Evolutionary conservation across 1,140 invertebrate genomes (phyloP), one percentile per base, ranked within the genome.

Genomic region (Atta colombica): DNA sequence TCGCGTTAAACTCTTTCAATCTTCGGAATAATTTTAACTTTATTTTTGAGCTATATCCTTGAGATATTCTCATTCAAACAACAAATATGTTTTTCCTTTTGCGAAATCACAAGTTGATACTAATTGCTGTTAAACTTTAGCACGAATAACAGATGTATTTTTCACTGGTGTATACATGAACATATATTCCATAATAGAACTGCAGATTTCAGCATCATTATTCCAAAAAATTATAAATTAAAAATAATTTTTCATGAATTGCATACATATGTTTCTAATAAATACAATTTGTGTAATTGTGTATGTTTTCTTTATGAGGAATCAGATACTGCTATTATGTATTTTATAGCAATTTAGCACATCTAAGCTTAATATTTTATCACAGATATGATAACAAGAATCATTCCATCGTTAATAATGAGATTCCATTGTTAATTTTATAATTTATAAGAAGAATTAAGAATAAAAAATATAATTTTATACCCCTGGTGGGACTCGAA

Each of bases 401-500:
- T 10, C 10, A 0, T 21, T 28, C 18, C 10, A 35, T 7, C 21
- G 14, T 49, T 35, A 58, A 3, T 39, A 12, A 28, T 21, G 6
- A 3, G 25, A n/a, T 21, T 21, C 21, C 6, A 35, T 45, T 21
- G 21, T 21, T 21, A 21, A 21, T 21, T 21, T 85, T 53, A 6
- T 35, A 8, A 14, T 53, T 77, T 66, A 7, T 5, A 39, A 6
- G 31, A 31, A 31, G 4, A 31, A 6, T 35, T 21, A n/a, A 16
- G 7, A 14, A 16, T 39, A 87, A 89, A 90, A 90, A 91, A 92
- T 82, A 85, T 72, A 68, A 74, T 90, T 94, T 18, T 72, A 3
- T 93, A 93, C 92, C 91, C 91, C 91, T 92, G 91, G 91, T 90
- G 92, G 93, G 93, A 93, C 91, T 93, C 92, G 93, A 93, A 93